Evolutionary conservation across 2,888 invertebrate genomes (phyloP), one percentile per base, ranked within the genome.

Genomic region (Empis livida): DNA sequence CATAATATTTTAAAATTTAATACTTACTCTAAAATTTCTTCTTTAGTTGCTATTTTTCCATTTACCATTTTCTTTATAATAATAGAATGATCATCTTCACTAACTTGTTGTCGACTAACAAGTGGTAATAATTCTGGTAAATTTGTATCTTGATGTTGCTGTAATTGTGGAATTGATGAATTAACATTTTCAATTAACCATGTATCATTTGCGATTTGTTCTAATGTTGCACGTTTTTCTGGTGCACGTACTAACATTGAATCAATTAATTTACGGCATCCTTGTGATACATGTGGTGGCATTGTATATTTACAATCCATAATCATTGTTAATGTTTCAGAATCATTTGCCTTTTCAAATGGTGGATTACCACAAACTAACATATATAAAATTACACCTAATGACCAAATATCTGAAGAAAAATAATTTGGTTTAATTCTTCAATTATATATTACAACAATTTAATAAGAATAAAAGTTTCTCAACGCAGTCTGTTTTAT

Each of bases 301-400:
- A 95, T 84, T 49, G 84, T 83, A 68, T 95, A 99, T 74, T 94
- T 94, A 74, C 97, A 97, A 71, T 99, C 97, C 90, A 99, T 93
- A 56, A 99, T 99, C 91, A 94, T 96, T 30, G 95, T 97, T 47
- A 99, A 73, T 1, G 99, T 99, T 76, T 99, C 99, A 61, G 94
- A 95, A 71, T 99, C 99, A 70, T 97, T 99, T 30, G 96, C 95
- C 73, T 97, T 97, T 72, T 96, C 95, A 69, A 99, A 99, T 8
- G 99, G 99, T 32, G 96, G 87, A 65, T 89, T 85, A 8, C 99
- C 99, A 70, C 92, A 93, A 6, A 97, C 96, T 61, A 99, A 75
- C 96, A 99, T 99, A 71, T 90, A 99, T 41, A 99, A 74, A 62
- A 99, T 96, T 14, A 99, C 99, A 49, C 99, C 99, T 49, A 99